Percentiles rank a stretch among this genome's conserved stretches.
These are phyloP conservation scores for Chymomyza caudatula DNA, from an alignment of 2,888 invertebrate species.

Conservation along the genomic window DNA sequence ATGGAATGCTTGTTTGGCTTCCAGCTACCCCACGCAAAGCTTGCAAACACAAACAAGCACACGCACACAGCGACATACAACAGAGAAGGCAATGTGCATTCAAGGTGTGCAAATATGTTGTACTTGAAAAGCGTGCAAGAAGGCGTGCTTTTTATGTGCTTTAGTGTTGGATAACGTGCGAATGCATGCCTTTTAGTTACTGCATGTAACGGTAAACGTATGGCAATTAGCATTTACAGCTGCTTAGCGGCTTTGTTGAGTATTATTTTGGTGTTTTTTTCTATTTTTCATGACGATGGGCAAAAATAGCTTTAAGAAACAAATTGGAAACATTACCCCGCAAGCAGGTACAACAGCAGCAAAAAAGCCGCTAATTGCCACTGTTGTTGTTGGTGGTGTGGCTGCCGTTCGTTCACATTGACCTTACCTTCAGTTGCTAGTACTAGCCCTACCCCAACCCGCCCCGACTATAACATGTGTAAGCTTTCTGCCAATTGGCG, in stretches of 20 bases:
- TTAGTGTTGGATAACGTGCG: constrained; percentile 43
- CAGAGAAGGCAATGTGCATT: neutral
- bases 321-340: neutral
- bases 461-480: constrained; percentile 5
- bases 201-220: neutral
- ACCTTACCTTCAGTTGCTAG: neutral
- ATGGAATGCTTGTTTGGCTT: neutral
- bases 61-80: neutral
- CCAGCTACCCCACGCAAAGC: neutral
- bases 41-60: neutral
- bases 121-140: neutral
- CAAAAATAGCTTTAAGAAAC: neutral
- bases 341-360: neutral
- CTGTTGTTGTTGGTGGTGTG: neutral
- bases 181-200: constrained; percentile 32
- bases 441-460: neutral
- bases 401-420: neutral
- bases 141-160: neutral
- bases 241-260: constrained; percentile 19
- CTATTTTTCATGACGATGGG: no score
- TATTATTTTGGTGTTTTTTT: neutral
- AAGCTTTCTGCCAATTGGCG: constrained; percentile 51
- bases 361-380: neutral
- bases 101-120: neutral
- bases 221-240: constrained; percentile 31